Percentiles rank a stretch among this genome's conserved stretches.
phyloP scores from a whole-genome alignment of 1,140 invertebrate genomes.

The Catajapyx aquilonaris region DNA sequence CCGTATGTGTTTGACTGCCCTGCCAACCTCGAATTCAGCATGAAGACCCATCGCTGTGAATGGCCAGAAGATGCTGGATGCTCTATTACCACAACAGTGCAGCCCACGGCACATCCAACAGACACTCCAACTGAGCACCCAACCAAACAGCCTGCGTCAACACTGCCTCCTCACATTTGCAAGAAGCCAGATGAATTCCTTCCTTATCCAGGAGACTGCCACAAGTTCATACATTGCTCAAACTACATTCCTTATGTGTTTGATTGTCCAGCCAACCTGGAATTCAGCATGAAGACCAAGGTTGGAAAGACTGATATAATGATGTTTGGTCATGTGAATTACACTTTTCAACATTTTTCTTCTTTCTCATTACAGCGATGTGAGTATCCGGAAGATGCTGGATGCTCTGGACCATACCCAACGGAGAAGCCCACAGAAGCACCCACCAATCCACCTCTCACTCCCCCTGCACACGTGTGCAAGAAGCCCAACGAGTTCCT shows the following conservation, averaged over 20 bases:
- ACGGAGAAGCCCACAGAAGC: background rate
- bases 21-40: background rate
- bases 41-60: constrained; percentile 10
- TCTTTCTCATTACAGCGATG: too few species aligned
- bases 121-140: too few species aligned
- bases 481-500: constrained; percentile 10
- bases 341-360: too few species aligned
- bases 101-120: too few species aligned
- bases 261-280: constrained; percentile 9
- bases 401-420: constrained; percentile 3
- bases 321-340: too few species aligned
- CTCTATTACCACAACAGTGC: background rate
- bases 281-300: constrained; percentile 11
- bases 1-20: background rate
- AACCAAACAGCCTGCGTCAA: background rate
- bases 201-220: constrained; percentile 10
- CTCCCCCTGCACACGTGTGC: background rate
- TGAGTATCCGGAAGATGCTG: constrained; percentile 11
- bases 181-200: background rate
- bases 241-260: constrained; percentile 8
- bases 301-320: too few species aligned
- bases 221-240: constrained; percentile 10
- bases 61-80: too few species aligned
- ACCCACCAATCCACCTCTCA: background rate
- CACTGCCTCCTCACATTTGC: background rate